These are phyloP conservation scores for Echinometra lucunter DNA, from an alignment of 53 echinoderm and acorn worm species.

Conservation along the genomic window DNA sequence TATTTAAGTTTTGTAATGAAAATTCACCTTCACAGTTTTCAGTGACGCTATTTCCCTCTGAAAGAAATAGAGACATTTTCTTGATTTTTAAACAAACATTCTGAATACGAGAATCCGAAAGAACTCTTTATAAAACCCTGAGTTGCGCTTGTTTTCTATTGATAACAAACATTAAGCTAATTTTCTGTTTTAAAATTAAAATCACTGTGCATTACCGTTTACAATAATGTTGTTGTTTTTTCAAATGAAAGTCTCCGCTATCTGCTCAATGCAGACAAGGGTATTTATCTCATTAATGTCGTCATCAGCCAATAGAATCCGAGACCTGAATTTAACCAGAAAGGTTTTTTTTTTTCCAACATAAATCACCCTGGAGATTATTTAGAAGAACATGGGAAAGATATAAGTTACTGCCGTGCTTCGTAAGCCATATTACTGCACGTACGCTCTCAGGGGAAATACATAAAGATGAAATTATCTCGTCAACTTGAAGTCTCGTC, in stretches of 20 bases:
- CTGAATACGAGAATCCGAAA: not conserved
- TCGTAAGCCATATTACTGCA: not conserved
- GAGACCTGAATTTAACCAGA: not conserved
- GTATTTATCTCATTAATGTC: not conserved
- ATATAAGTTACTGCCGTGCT: not conserved
- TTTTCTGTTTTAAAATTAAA: too few species aligned
- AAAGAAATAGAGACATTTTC: not conserved
- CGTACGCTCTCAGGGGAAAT: not conserved
- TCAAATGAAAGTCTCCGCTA: too few species aligned
- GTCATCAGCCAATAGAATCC: not conserved
- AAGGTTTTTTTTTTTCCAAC: not conserved
- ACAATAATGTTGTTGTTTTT: too few species aligned
- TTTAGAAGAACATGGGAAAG: not conserved
- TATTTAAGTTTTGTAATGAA: not conserved
- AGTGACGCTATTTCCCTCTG: not conserved
- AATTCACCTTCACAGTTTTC: not conserved
- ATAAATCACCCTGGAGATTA: not conserved
- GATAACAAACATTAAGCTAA: not conserved
- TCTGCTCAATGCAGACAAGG: too few species aligned
- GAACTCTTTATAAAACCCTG: not conserved
- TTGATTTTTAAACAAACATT: not conserved
- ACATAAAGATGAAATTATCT: not conserved
- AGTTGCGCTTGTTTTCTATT: not conserved
- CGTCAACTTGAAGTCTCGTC: slow-evolving; percentile 1
- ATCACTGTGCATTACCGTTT: too few species aligned